Evolutionary conservation across 2,797 vertebrate genomes (phyloP).

Genomic region (Pampus argenteus): DNA sequence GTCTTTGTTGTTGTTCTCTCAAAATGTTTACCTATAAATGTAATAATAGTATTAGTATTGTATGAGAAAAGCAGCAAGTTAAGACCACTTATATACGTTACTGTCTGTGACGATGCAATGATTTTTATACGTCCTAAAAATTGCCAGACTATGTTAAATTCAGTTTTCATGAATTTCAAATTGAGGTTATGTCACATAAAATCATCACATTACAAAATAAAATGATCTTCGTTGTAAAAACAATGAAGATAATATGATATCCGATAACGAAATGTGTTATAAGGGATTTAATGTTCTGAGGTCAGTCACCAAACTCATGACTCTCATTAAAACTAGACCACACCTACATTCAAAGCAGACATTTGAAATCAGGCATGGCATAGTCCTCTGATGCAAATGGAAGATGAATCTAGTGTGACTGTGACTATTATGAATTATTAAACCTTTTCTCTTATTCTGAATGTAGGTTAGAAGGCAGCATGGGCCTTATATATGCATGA

Average conservation of each 20-base stretch:
- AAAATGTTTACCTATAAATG: not conserved
- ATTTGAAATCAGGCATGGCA: constrained; percentile 48
- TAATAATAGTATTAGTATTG: not conserved
- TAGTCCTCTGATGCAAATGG: constrained; percentile 38
- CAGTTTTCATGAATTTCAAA: not conserved
- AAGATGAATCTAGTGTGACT: constrained; percentile 15
- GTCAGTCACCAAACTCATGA: constrained; percentile 43
- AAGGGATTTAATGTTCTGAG: not conserved
- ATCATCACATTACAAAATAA: not conserved
- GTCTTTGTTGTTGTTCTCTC: not conserved
- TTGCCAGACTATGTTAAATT: not conserved
- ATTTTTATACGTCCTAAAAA: not conserved
- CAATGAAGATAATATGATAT: not conserved
- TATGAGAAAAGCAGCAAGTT: too few species aligned
- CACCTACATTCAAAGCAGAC: constrained; percentile 33
- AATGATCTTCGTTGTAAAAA: not conserved
- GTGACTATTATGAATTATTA: constrained; percentile 13
- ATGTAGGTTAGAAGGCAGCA: constrained; percentile 18
- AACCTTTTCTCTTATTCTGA: constrained; percentile 13
- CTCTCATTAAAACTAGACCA: constrained; percentile 41
- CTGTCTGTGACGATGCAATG: not conserved
- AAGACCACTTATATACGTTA: not conserved
- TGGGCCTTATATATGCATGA: constrained; percentile 1
- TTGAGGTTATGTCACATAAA: not conserved
- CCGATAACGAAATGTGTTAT: not conserved